phyloP scores from a whole-genome alignment of 1,140 invertebrate species.

The Cyclina sinensis region DNA sequence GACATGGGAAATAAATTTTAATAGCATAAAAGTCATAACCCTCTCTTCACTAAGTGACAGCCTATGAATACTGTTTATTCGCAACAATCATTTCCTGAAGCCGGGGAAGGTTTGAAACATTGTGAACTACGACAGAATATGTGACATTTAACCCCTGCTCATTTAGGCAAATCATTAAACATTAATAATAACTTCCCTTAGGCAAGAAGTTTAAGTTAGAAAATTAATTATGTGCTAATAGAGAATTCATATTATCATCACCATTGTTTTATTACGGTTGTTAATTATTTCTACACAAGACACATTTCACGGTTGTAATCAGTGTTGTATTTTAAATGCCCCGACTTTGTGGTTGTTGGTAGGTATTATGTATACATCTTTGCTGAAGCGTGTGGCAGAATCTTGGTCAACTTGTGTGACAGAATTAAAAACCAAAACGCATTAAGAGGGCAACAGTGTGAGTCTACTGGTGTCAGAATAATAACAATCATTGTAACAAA shows the following conservation, averaged over 20 bases:
- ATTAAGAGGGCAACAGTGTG: too few species aligned
- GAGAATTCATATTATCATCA: slow-evolving; percentile 44
- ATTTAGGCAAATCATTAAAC: slow-evolving; percentile 56
- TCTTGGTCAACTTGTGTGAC: too few species aligned
- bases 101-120: neutral
- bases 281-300: slow-evolving; percentile 28
- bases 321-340: neutral
- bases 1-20: slow-evolving; percentile 63
- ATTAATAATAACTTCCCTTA: slow-evolving; percentile 31
- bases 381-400: too few species aligned
- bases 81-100: slow-evolving; percentile 40
- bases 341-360: neutral
- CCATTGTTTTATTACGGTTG: slow-evolving; percentile 34
- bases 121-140: neutral
- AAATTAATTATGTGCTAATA: slow-evolving; percentile 60
- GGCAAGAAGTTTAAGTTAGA: neutral
- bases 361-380: too few species aligned
- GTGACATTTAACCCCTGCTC: slow-evolving; percentile 30
- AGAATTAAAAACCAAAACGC: too few species aligned
- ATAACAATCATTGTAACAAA: too few species aligned
- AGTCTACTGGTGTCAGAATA: too few species aligned
- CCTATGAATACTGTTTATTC: slow-evolving; percentile 40
- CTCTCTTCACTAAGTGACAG: slow-evolving; percentile 35
- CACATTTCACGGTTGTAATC: slow-evolving; percentile 27
- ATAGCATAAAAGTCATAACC: slow-evolving; percentile 60